Conservation (phyloP, 1,140 invertebrate genomes). For the Bombus polaris region DNA sequence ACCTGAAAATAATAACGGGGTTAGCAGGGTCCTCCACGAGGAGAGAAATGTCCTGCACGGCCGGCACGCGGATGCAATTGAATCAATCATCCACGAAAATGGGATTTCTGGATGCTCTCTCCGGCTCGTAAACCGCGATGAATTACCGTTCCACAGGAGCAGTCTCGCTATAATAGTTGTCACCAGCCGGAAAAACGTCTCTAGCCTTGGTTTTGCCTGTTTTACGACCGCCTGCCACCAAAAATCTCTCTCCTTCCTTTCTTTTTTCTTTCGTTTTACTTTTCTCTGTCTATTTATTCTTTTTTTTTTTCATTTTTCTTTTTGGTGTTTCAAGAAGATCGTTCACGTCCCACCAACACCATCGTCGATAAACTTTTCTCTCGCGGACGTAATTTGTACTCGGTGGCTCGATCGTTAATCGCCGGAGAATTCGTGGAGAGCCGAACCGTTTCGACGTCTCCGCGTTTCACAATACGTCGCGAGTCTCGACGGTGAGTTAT, state of each 20-base stretch:
- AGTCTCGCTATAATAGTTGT: slow-evolving; percentile 49
- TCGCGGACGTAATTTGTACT: slow-evolving; percentile 21
- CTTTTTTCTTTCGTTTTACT: neutral
- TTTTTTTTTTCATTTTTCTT: neutral
- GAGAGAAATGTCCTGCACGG: slow-evolving; percentile 54
- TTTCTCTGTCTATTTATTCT: too few relatives aligned
- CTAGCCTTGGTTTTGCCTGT: neutral
- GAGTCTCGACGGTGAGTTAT: slow-evolving; percentile 32
- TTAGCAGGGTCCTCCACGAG: slow-evolving; percentile 73
- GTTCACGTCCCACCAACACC: neutral
- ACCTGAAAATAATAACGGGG: slow-evolving; percentile 80
- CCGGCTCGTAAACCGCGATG: slow-evolving; percentile 52
- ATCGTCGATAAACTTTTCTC: neutral
- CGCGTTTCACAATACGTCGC: slow-evolving; percentile 31
- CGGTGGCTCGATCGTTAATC: slow-evolving; percentile 23
- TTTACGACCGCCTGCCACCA: neutral
- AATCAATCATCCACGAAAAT: slow-evolving; percentile 69
- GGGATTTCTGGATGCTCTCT: slow-evolving; percentile 56
- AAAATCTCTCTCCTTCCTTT: neutral
- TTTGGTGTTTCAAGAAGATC: neutral
- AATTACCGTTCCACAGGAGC: slow-evolving; percentile 51
- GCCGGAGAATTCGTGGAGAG: slow-evolving; percentile 13
- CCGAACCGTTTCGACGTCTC: neutral
- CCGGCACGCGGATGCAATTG: slow-evolving; percentile 68
- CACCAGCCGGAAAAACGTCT: slow-evolving; percentile 48